Evolutionary conservation across 2,113 vertebrate species (phyloP).

Genomic region (Oreochromis aureus): DNA sequence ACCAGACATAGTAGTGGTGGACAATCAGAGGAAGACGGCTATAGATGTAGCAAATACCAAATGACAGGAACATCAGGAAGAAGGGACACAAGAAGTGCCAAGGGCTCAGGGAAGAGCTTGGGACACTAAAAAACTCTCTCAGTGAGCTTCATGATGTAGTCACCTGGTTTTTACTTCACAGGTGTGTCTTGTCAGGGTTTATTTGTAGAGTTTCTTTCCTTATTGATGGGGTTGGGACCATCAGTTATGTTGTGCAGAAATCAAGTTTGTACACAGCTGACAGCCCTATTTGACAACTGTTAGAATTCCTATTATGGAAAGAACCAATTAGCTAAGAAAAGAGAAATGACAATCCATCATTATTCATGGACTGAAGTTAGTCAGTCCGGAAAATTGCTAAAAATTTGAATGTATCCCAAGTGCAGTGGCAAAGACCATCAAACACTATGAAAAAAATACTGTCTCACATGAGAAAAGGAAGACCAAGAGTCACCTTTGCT

Average conservation of each 20-base stretch:
- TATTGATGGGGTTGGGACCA: not conserved
- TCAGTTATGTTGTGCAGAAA: not conserved
- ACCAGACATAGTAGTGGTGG: not conserved
- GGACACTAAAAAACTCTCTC: not conserved
- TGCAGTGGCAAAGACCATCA: not conserved
- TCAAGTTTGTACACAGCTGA: not conserved
- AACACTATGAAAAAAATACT: not conserved
- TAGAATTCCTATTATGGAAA: not conserved
- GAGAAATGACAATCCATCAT: not conserved
- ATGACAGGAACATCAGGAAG: not conserved
- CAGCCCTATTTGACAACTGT: not conserved
- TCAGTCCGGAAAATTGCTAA: not conserved
- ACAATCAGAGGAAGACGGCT: not conserved
- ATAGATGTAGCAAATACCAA: not conserved
- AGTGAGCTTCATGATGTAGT: not conserved
- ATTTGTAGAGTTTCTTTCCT: not conserved
- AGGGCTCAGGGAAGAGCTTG: not conserved
- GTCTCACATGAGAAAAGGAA: not conserved
- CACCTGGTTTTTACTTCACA: not conserved
- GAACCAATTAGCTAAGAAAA: not conserved
- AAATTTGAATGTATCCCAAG: not conserved
- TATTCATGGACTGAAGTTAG: not conserved
- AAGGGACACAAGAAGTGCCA: not conserved
- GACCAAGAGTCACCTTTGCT: not conserved
- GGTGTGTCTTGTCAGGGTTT: not conserved